Evolutionary conservation across 2,113 vertebrate species (phyloP).

Genomic region (Sula dactylatra): DNA sequence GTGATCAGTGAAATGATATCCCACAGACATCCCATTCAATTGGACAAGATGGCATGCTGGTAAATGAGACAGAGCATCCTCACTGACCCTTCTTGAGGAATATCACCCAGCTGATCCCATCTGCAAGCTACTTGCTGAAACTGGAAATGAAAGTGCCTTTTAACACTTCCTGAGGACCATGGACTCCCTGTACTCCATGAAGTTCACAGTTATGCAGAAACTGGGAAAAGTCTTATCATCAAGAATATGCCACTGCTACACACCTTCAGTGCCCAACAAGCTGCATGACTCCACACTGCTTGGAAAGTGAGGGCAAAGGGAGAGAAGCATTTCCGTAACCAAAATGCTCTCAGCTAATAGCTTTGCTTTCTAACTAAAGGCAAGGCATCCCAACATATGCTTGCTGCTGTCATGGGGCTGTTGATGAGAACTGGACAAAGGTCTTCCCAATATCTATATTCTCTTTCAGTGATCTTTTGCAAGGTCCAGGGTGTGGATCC

Average conservation of each 20-base stretch:
- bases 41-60: background rate
- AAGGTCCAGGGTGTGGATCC: background rate
- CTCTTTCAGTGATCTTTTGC: background rate
- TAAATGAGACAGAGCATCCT: background rate
- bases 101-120: background rate
- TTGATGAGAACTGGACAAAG: background rate
- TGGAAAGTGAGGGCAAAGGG: background rate
- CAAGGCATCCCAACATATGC: background rate
- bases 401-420: background rate
- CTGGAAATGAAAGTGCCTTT: background rate
- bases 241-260: background rate
- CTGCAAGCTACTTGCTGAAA: background rate
- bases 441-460: fast-evolving
- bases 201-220: background rate
- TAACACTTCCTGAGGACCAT: background rate
- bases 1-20: background rate
- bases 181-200: background rate
- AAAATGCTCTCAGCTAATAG: background rate
- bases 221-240: background rate
- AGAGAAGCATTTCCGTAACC: background rate
- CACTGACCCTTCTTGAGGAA: background rate
- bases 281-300: background rate
- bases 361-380: background rate
- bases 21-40: fast-evolving
- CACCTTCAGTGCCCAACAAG: background rate